Evolutionary conservation across 2,113 vertebrate species (phyloP).

Genomic region (Calypte anna): DNA sequence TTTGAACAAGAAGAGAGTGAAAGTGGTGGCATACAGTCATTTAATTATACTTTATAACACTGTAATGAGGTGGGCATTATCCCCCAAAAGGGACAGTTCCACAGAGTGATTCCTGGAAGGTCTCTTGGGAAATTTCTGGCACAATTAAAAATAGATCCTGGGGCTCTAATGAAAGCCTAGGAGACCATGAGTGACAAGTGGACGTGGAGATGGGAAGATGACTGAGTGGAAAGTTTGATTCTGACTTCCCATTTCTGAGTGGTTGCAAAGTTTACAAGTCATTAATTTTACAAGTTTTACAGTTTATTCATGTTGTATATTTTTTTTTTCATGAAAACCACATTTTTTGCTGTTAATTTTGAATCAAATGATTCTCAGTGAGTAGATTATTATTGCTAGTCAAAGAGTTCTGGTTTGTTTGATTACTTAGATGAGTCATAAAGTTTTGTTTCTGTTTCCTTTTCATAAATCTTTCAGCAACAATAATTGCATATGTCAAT

Average conservation of each 20-base stretch:
- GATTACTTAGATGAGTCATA: neutral
- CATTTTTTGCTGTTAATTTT: neutral
- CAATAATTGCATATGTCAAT: neutral
- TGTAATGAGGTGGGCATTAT: neutral
- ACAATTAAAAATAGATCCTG: neutral
- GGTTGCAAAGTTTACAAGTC: neutral
- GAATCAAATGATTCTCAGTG: neutral
- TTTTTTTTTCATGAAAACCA: neutral
- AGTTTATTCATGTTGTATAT: neutral
- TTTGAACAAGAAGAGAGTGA: neutral
- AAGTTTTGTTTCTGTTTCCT: neutral
- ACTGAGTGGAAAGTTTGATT: neutral
- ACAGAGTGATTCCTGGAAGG: neutral
- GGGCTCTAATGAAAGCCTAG: neutral
- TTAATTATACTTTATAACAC: neutral
- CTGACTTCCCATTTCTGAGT: neutral
- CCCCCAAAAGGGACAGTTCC: neutral
- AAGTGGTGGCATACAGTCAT: neutral
- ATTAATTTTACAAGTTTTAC: neutral
- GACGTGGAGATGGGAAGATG: neutral
- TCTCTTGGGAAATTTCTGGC: neutral
- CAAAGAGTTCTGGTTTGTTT: neutral
- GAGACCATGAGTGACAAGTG: accelerated
- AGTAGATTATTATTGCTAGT: neutral
- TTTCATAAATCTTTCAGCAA: neutral